These are phyloP conservation scores for Piprites chloris DNA, from an alignment of 2,113 vertebrate genomes.

Conservation along the genomic window DNA sequence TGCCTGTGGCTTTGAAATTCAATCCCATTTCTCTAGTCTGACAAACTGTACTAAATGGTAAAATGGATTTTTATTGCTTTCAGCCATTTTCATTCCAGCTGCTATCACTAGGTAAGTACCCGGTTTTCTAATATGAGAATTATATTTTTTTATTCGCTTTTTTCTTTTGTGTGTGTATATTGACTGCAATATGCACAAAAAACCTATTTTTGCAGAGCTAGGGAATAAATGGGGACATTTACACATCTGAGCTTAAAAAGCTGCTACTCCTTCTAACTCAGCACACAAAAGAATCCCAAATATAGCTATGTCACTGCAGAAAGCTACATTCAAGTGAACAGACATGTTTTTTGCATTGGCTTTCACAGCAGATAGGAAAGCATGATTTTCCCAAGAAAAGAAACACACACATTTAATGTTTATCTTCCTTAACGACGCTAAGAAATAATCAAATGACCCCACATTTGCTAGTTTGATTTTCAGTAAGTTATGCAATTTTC, in stretches of 20 bases:
- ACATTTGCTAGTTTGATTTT: neutral
- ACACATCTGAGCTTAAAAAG: conserved; percentile 36
- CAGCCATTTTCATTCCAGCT: conserved; percentile 74
- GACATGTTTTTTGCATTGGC: neutral
- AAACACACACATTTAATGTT: neutral
- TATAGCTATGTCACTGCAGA: neutral
- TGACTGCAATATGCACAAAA: neutral
- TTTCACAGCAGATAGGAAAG: neutral
- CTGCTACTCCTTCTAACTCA: conserved; percentile 1
- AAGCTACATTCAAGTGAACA: neutral
- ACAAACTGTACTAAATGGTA: conserved; percentile 79
- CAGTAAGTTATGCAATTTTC: neutral
- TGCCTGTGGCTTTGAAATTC: conserved; percentile 80
- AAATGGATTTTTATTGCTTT: conserved; percentile 78
- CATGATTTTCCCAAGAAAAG: neutral
- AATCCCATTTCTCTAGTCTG: conserved; percentile 78
- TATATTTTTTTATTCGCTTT: conserved; percentile 1
- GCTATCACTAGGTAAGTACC: conserved; percentile 65
- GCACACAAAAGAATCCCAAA: conserved; percentile 23
- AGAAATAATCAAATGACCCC: neutral
- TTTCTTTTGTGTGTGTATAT: conserved; percentile 24
- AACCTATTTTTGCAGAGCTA: neutral
- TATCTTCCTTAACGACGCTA: neutral
- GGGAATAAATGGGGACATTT: conserved; percentile 28
- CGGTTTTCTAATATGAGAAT: conserved; percentile 47